Evolutionary conservation across 1,140 invertebrate species (phyloP), one percentile per base, ranked within the genome.

Genomic region (Heliothis virescens): DNA sequence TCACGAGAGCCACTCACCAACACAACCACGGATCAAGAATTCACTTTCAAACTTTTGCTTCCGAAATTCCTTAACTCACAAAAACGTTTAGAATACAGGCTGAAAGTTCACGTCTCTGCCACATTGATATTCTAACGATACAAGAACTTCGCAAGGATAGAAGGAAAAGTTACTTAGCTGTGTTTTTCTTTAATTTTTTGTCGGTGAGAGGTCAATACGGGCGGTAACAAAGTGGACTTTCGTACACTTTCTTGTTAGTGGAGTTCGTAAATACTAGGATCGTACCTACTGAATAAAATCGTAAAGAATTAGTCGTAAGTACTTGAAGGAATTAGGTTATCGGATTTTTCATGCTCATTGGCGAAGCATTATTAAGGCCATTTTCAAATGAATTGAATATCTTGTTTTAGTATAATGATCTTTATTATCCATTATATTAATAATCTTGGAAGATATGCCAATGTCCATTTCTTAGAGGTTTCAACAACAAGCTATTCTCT

Each of bases 101-200:
- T n/a, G 26, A 53, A 76, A 53, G 34, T 76, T 76, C 21, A n/a
- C 16, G 12, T 62, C 60, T 74, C 48, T 55, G 53, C 65, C 74
- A 63, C 73, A 76, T 76, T 76, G 74, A 76, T 76, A 76, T 76
- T 76, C 74, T 63, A 65, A 76, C 59, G 74, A 76, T 76, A 76
- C 60, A 76, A 53, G 60, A 76, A 76, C 74, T 76, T 75, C 53
- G 41, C 16, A 29, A 18, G 41, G 47, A 52, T 63, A 48, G 60
- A 63, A 15, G 18, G 26, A 26, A 53, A 65, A 76, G 60, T 53
- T 76, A 52, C 9, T 21, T 52, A 16, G 12, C 12, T 13, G 18
- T 65, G 41, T 76, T 76, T 65, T 76, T 76, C 60, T 65, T n/a
- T 18, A 18, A 18, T 74, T 29, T 76, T 72, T 76, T 26, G 62